Evolutionary conservation across 1,140 invertebrate genomes (phyloP).

Genomic region (Lamellibrachia luymesi): DNA sequence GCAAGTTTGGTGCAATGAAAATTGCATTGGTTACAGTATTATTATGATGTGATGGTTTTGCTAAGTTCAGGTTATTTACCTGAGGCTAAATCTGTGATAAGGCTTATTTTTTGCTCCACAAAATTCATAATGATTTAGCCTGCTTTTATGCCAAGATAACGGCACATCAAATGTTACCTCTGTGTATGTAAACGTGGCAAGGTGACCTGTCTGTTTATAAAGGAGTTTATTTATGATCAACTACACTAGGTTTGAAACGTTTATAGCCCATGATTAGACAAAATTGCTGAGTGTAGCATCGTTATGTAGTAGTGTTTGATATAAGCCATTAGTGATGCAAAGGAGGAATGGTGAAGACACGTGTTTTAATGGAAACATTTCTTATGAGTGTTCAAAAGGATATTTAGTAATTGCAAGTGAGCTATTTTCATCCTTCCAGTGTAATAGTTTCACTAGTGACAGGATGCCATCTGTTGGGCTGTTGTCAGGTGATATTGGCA

Average conservation of each 20-base stretch:
- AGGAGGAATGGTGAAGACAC: neutral
- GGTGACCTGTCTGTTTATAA: no score
- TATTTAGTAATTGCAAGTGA: neutral
- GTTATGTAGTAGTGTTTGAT: no score
- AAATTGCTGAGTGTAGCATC: no score
- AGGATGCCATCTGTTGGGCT: neutral
- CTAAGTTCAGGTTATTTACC: no score
- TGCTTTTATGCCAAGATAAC: neutral
- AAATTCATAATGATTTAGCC: neutral
- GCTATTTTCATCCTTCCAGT: neutral
- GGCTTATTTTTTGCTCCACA: neutral
- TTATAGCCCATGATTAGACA: no score
- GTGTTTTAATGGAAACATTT: no score
- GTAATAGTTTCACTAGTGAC: neutral
- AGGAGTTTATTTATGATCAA: no score
- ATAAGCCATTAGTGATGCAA: neutral
- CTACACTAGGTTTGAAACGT: no score
- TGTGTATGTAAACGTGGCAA: neutral
- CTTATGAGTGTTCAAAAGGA: neutral
- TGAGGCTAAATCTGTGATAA: neutral
- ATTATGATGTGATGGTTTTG: neutral
- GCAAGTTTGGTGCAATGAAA: neutral
- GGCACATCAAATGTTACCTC: neutral
- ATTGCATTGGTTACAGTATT: neutral
- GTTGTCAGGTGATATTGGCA: neutral